Evolutionary conservation across 2,888 invertebrate genomes (phyloP), one percentile per base, ranked within the genome.

Genomic region (Caenorhabditis sp.): DNA sequence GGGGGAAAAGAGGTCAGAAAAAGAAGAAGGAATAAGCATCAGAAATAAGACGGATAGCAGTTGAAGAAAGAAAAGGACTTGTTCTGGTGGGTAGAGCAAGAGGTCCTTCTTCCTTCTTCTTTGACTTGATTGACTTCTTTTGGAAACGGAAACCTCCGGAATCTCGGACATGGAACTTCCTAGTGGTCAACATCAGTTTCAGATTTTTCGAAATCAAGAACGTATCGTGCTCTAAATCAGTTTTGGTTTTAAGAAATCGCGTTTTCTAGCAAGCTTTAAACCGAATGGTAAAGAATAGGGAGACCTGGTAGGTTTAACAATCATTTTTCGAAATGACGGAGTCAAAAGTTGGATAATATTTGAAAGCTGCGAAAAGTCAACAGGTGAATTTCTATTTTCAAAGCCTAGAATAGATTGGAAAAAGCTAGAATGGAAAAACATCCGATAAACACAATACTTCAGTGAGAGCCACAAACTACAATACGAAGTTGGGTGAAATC

Each of bases 91-190:
- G 59, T n/a, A n/a, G 73, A 49, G 63, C 38, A 68, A 68, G 38
- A 68, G 35, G 35, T 35, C 54, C 31, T 35, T 22, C n/a, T 47
- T 26, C 24, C 41, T 54, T 31, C 35, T 51, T 22, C 49, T 79
- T 79, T 64, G 79, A 70, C 79, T 79, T 79, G 79, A 79, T 79
- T 79, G 79, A 70, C 70, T 70, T 70, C 64, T 79, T 79, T 69
- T 79, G 64, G 31, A 31, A 64, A 70, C 70, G 79, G 79, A 79
- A 77, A 24, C 47, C 69, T 54, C 61, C 35, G 38, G 47, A 44
- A 22, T 26, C 61, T 68, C 31, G 41, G 74, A 73, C 61, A 75
- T 24, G 56, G 72, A 61, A 61, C n/a, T 26, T 47, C 12, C 24
- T 12, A 61, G 49, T 56, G 64, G 56, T 74, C 56, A 56, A 41